Percentiles rank a stretch among this genome's conserved stretches.
phyloP scores from a whole-genome alignment of 2,888 invertebrate genomes.

The Diarsia brunnea region DNA sequence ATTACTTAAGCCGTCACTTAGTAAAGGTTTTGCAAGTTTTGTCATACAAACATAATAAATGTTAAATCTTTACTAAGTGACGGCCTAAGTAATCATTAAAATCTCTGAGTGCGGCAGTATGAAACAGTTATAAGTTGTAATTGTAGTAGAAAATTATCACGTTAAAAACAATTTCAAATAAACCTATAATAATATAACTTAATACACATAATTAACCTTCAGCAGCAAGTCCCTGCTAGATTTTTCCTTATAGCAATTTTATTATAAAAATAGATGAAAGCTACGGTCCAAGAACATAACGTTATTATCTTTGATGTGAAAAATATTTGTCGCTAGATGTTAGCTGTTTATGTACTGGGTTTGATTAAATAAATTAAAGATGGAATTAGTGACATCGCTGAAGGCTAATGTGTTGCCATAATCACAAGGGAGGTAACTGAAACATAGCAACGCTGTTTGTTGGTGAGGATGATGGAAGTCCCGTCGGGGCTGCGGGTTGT shows the following conservation, averaged over 20 bases:
- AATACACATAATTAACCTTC: too few relatives aligned
- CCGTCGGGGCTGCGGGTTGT: too few relatives aligned
- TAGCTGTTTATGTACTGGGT: too few relatives aligned
- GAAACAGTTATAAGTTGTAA: background rate
- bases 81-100: too few relatives aligned
- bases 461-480: too few relatives aligned
- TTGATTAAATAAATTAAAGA: background rate
- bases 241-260: background rate
- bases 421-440: background rate
- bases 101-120: too few relatives aligned
- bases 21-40: too few relatives aligned
- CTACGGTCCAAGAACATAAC: background rate
- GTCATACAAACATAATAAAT: too few relatives aligned
- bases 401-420: background rate
- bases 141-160: background rate
- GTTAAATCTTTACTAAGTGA: too few relatives aligned
- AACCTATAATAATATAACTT: too few relatives aligned
- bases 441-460: background rate
- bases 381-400: background rate
- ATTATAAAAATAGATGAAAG: background rate
- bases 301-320: background rate
- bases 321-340: background rate
- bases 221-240: background rate
- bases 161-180: too few relatives aligned
- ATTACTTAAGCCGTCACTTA: too few relatives aligned